These are phyloP conservation scores for Archips xylosteana DNA, from an alignment of 2,888 invertebrate species.

Conservation along the genomic window DNA sequence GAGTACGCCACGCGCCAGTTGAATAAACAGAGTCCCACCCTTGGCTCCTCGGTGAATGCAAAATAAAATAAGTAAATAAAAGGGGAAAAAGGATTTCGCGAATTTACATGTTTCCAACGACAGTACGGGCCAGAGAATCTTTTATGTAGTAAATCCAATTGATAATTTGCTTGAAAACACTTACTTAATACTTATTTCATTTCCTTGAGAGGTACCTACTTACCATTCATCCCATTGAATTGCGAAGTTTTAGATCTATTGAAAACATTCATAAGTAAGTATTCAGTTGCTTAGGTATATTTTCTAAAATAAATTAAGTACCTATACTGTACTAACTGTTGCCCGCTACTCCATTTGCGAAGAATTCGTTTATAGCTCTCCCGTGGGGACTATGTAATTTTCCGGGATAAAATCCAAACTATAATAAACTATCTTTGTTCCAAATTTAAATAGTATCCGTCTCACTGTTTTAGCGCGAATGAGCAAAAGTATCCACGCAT, in stretches of 20 bases:
- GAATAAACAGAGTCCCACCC: neutral
- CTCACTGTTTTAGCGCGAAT: too few species aligned
- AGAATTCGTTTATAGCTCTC: too few species aligned
- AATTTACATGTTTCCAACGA: slow-evolving; percentile 2
- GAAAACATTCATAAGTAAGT: neutral
- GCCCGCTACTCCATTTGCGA: too few species aligned
- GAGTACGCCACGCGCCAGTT: neutral
- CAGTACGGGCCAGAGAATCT: slow-evolving; percentile 3
- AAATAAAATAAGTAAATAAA: slow-evolving; percentile 7
- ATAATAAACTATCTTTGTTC: too few species aligned
- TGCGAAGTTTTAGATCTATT: neutral
- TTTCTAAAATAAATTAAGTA: too few species aligned
- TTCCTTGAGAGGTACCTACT: slow-evolving; percentile 10
- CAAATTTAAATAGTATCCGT: too few species aligned
- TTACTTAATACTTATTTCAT: neutral
- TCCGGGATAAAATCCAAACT: too few species aligned
- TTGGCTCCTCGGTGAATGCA: neutral
- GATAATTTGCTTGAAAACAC: neutral
- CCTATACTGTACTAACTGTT: too few species aligned
- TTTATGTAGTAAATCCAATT: neutral
- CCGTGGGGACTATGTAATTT: too few species aligned
- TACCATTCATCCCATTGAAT: slow-evolving; percentile 42
- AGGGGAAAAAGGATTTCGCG: neutral
- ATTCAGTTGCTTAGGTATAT: too few species aligned
- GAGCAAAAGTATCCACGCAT: too few species aligned